Conservation (phyloP, 2,797 vertebrate genomes). For the Rhincodon typus region DNA sequence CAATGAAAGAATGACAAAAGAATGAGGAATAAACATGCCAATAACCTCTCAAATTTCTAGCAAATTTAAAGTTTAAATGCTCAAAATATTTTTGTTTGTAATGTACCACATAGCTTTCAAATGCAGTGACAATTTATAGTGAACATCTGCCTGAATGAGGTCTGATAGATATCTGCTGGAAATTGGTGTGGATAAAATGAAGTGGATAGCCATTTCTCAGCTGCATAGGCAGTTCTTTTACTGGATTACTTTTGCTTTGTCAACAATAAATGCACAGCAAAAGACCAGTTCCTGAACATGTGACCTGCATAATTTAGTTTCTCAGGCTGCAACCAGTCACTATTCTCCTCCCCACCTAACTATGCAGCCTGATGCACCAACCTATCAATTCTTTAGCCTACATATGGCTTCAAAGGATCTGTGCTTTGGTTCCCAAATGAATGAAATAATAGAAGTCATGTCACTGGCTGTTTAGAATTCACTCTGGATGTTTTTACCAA, state of each 20-base stretch:
- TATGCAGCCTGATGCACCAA: not conserved
- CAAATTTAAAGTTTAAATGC: not conserved
- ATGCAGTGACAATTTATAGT: not conserved
- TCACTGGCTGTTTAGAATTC: not conserved
- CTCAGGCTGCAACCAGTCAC: not conserved
- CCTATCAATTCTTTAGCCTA: not conserved
- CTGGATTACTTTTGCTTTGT: too few relatives aligned
- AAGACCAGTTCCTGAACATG: not conserved
- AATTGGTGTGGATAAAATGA: not conserved
- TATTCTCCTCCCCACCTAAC: not conserved
- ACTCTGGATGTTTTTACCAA: not conserved
- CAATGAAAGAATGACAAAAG: not conserved
- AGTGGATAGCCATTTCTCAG: not conserved
- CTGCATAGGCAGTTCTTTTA: not conserved
- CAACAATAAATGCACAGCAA: not conserved
- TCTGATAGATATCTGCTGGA: not conserved
- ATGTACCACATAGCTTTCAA: not conserved
- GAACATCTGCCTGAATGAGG: not conserved
- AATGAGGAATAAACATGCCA: slow-evolving; percentile 8
- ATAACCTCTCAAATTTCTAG: not conserved
- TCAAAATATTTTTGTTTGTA: not conserved
- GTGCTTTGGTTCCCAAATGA: not conserved
- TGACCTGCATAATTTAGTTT: not conserved
- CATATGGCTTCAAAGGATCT: not conserved
- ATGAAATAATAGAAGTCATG: not conserved